These are phyloP conservation scores for Nephila pilipes DNA, from an alignment of 1,140 invertebrate genomes.

Conservation along the genomic window DNA sequence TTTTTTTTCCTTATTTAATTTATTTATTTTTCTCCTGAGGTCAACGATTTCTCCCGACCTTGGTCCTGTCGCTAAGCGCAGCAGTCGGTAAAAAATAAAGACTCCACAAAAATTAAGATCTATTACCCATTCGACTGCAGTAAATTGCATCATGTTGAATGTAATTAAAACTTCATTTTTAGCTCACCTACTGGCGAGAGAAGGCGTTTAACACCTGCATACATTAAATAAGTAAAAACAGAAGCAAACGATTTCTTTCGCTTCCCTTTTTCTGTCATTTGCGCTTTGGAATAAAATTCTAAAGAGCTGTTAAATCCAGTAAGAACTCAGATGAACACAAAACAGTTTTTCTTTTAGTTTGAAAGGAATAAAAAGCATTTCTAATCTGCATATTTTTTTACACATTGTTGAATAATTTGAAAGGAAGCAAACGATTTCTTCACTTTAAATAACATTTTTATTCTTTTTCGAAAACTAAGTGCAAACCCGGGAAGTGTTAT, in stretches of 20 bases:
- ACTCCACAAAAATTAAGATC: slow-evolving; percentile 9
- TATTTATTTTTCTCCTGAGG: slow-evolving; percentile 34
- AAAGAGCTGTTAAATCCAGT: too few species aligned
- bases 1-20: slow-evolving; percentile 11
- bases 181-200: not conserved
- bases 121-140: slow-evolving; percentile 15
- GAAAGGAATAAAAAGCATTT: too few species aligned
- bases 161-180: slow-evolving; percentile 44
- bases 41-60: slow-evolving; percentile 66
- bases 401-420: too few species aligned
- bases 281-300: not conserved
- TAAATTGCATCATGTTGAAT: slow-evolving; percentile 25
- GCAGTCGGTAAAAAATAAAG: slow-evolving; percentile 31
- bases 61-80: slow-evolving; percentile 58
- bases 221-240: slow-evolving; percentile 3
- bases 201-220: slow-evolving; percentile 13
- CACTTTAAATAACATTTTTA: too few species aligned
- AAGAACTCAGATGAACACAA: too few species aligned
- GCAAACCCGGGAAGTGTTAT: too few species aligned
- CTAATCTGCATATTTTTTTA: too few species aligned
- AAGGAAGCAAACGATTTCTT: too few species aligned
- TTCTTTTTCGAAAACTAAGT: too few species aligned
- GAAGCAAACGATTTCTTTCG: not conserved
- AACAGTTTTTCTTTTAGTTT: too few species aligned
- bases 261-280: not conserved